Base-by-base conservation (phyloP, 2,113 vertebrate genomes). In the Oxyura jamaicensis region DNA sequence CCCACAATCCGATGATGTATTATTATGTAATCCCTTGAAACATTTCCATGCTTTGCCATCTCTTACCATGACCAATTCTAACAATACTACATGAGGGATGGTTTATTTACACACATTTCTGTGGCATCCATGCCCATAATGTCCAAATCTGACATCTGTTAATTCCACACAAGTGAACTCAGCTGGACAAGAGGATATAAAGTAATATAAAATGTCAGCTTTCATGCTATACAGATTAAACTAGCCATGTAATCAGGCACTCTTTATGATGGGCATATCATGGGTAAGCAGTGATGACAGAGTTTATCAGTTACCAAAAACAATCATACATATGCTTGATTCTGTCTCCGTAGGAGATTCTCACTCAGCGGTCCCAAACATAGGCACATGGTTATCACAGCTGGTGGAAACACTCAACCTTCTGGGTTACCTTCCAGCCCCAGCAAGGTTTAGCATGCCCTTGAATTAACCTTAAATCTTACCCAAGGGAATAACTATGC, bases 81-180 rank as follows among this genome's bases (percentile, higher is more conserved):
- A 69, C 35, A 72, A n/a, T 31, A 50, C 16, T 19, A n/a, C 29
- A 39, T 55, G 50, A 87, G 4, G 4, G 14, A 0, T 68, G 23
- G n/a, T 73, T 76, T 89, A 85, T 94, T 95, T 80, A 82, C 23
- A 73, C 29, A 29, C 58, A 18, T 69, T 89, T 74, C 36, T 44
- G 31, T 83, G 63, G 41, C 46, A 73, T 56, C 53, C 48, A n/a
- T 73, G 59, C 29, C 83, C 74, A 62, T 46, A 52, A 33, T 0
- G 0, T 62, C 66, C 89, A 78, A 81, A 91, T 46, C 68, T 87
- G 91, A 87, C 89, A 92, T 66, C 94, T 91, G 59, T 80, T 95
- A 79, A 94, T 92, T 92, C 90, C 87, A 90, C 53, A 36, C 85
- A 94, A 92, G 84, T 58, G 89, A 95, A 85, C 75, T 95, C 87